These are phyloP conservation scores for Pseudococcus longispinus DNA, from an alignment of 2,888 invertebrate genomes.

Conservation along the genomic window DNA sequence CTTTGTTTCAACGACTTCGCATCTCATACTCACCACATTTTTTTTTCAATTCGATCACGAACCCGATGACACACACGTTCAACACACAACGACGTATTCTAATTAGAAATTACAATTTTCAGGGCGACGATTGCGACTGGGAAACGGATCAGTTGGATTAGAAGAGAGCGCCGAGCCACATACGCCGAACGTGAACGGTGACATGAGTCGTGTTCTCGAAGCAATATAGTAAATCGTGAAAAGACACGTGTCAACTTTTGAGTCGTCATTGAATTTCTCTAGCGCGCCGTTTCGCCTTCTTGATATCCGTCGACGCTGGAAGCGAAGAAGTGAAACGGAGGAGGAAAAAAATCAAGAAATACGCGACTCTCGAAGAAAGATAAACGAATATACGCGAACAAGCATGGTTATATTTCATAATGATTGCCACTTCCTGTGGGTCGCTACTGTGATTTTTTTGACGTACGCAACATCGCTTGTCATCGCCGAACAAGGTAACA, in stretches of 20 bases:
- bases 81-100: background rate
- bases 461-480: constrained; percentile 51
- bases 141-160: background rate
- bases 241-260: constrained; percentile 47
- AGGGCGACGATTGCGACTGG: background rate
- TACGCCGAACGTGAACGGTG: background rate
- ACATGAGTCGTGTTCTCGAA: constrained; percentile 21
- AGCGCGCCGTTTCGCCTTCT: background rate
- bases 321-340: constrained; percentile 57
- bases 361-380: constrained; percentile 2
- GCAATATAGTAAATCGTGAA: constrained; percentile 28
- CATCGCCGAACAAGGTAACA: constrained; percentile 49
- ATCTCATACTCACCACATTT: background rate
- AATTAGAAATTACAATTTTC: constrained; percentile 12
- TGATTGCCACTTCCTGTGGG: constrained; percentile 56
- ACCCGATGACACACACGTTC: background rate
- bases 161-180: background rate
- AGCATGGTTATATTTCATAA: constrained; percentile 55
- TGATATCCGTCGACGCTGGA: constrained; percentile 2
- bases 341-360: constrained; percentile 45
- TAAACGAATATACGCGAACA: constrained; percentile 28
- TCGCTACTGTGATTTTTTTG: constrained; percentile 46
- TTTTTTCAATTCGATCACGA: background rate
- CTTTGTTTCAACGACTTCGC: background rate
- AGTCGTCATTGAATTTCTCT: constrained; percentile 17